Conservation (phyloP, 2,797 vertebrate genomes). For the Orestias chungarensis region DNA sequence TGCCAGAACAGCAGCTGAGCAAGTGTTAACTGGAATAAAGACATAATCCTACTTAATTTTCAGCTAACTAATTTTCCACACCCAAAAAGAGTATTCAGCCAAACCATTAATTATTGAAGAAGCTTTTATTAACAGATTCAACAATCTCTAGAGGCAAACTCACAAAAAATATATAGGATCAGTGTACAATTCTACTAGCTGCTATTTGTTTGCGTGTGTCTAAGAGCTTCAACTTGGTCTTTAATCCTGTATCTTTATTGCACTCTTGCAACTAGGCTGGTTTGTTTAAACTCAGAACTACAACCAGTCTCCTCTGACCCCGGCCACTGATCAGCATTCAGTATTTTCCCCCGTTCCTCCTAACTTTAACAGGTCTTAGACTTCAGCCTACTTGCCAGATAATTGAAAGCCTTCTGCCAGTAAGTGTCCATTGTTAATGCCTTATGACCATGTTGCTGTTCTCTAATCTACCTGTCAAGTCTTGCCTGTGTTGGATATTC, state of each 20-base stretch:
- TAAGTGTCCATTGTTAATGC: no score
- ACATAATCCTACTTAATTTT: background rate
- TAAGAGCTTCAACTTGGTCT: background rate
- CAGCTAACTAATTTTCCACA: background rate
- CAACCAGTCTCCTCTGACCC: no score
- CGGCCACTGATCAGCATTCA: no score
- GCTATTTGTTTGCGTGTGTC: background rate
- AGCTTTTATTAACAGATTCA: background rate
- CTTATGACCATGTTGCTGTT: no score
- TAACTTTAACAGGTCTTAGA: no score
- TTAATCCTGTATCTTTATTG: background rate
- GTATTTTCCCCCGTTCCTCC: no score
- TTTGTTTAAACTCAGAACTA: no score
- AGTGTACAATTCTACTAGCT: background rate
- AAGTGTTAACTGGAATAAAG: background rate
- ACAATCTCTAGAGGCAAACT: background rate
- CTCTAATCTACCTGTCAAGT: no score
- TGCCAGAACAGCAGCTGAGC: constrained; percentile 1
- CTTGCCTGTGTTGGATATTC: no score
- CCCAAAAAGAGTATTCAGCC: background rate
- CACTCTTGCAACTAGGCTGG: no score
- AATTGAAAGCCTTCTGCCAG: no score
- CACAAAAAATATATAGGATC: background rate
- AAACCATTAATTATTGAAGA: background rate
- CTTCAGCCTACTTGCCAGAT: no score